Evolutionary conservation across 2,113 vertebrate genomes (phyloP).

Genomic region (Acrocephalus kingi): DNA sequence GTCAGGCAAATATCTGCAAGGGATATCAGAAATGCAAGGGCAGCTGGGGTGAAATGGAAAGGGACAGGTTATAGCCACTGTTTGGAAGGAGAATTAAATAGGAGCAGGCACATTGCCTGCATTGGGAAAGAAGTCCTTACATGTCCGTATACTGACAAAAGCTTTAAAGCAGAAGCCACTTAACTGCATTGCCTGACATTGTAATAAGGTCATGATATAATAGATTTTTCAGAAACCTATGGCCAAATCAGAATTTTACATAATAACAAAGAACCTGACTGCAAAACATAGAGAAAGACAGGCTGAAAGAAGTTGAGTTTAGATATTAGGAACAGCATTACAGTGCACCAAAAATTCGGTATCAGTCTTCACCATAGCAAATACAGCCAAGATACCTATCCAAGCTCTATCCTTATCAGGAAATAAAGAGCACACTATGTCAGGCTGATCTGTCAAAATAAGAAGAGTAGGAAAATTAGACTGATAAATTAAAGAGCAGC

Average conservation of each 20-base stretch:
- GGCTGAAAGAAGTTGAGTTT: not conserved
- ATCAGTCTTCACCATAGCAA: not conserved
- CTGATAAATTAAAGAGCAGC: constrained; percentile 64
- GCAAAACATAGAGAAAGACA: not conserved
- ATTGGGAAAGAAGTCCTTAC: not conserved
- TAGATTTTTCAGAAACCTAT: not conserved
- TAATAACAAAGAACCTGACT: not conserved
- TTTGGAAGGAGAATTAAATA: not conserved
- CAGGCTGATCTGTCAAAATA: constrained; percentile 56
- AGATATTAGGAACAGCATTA: not conserved
- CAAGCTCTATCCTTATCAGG: constrained; percentile 13
- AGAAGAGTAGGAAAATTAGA: constrained; percentile 60
- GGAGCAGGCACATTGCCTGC: fast-evolving
- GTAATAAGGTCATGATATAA: not conserved
- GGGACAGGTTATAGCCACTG: not conserved
- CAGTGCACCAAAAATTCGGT: not conserved
- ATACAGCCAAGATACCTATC: not conserved
- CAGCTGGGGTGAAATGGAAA: not conserved
- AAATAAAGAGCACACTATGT: constrained; percentile 26
- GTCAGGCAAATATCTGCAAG: not conserved
- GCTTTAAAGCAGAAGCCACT: not conserved
- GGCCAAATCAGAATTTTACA: not conserved
- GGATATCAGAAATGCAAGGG: not conserved
- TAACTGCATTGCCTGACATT: not conserved
- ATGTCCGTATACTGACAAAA: not conserved